Percentiles rank a stretch among this genome's conserved stretches.
These are phyloP conservation scores for Byasa hedistus DNA, from an alignment of 2,888 invertebrate genomes.

Conservation along the genomic window DNA sequence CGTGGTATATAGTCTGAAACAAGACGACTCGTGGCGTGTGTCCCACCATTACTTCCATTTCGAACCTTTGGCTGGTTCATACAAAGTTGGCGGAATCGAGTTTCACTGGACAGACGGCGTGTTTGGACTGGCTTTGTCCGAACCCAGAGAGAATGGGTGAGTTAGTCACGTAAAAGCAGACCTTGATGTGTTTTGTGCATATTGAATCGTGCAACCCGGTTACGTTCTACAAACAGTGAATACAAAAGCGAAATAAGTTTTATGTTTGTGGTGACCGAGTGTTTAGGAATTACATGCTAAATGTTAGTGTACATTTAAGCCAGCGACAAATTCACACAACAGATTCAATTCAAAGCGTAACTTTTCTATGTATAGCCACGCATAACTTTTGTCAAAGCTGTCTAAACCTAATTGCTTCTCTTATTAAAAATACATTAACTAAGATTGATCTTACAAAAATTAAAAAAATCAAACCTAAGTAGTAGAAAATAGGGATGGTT, in stretches of 20 bases:
- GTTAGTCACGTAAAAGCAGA: constrained; percentile 35
- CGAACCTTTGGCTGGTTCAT: constrained; percentile 88
- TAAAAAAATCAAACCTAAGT: too few relatives aligned
- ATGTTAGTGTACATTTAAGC: too few relatives aligned
- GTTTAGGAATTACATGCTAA: background rate
- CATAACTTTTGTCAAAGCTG: too few relatives aligned
- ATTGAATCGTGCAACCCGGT: constrained; percentile 35
- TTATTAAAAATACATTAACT: too few relatives aligned
- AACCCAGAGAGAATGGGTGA: constrained; percentile 79
- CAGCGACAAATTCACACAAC: too few relatives aligned
- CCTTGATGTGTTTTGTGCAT: constrained; percentile 37
- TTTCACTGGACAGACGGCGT: constrained; percentile 94
- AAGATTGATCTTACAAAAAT: too few relatives aligned
- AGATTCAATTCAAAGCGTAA: too few relatives aligned
- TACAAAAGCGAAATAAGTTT: constrained; percentile 9
- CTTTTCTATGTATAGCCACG: too few relatives aligned
- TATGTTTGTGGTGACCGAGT: constrained; percentile 18
- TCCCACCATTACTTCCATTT: constrained; percentile 91
- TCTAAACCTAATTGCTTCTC: too few relatives aligned
- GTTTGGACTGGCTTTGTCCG: constrained; percentile 86
- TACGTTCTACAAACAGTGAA: constrained; percentile 32
- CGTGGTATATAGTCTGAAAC: constrained; percentile 87
- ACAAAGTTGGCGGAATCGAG: constrained; percentile 87
- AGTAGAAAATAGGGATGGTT: too few relatives aligned
- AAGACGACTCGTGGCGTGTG: constrained; percentile 88